Evolutionary conservation across 2,888 invertebrate species (phyloP).

Genomic region (Eurytoma californica): DNA sequence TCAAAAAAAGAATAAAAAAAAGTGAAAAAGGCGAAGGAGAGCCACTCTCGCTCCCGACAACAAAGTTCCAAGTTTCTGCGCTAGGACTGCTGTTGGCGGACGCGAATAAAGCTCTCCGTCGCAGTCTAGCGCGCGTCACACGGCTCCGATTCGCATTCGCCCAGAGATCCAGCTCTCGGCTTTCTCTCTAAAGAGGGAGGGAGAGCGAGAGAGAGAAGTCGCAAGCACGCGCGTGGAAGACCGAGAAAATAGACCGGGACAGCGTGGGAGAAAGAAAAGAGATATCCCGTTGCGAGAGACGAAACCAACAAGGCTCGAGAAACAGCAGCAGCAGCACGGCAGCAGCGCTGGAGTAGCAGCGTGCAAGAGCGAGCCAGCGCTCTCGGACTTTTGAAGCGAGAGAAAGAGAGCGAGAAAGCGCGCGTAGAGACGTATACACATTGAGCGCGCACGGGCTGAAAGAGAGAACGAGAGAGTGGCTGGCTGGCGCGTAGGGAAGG

Average conservation of each 20-base stretch:
- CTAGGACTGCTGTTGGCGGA: background rate
- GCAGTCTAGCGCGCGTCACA: conserved; percentile 4
- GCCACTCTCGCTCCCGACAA: too few species aligned
- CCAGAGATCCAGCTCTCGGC: background rate
- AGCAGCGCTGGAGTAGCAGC: conserved; percentile 10
- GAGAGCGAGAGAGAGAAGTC: conserved; percentile 32
- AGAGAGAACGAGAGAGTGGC: conserved; percentile 1
- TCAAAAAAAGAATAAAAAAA: too few species aligned
- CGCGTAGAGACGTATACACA: background rate
- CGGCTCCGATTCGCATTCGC: background rate
- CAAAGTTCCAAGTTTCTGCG: too few species aligned
- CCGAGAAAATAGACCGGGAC: conserved; percentile 54
- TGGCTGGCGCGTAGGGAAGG: conserved; percentile 13
- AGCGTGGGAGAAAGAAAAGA: conserved; percentile 55
- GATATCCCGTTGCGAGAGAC: conserved; percentile 49
- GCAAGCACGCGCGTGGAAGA: conserved; percentile 37
- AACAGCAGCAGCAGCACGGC: background rate
- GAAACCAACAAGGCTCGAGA: conserved; percentile 20
- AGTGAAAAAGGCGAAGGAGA: too few species aligned
- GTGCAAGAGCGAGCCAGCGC: background rate
- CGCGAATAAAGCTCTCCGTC: conserved; percentile 11
- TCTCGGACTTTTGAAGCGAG: background rate
- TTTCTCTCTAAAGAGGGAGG: background rate
- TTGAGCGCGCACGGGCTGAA: background rate
- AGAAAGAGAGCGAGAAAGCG: background rate